A percentile compares a stretch with the other conserved stretches of the same genome.
phyloP scores from a whole-genome alignment of 1,140 invertebrate species.

The Palaemon carinicauda region DNA sequence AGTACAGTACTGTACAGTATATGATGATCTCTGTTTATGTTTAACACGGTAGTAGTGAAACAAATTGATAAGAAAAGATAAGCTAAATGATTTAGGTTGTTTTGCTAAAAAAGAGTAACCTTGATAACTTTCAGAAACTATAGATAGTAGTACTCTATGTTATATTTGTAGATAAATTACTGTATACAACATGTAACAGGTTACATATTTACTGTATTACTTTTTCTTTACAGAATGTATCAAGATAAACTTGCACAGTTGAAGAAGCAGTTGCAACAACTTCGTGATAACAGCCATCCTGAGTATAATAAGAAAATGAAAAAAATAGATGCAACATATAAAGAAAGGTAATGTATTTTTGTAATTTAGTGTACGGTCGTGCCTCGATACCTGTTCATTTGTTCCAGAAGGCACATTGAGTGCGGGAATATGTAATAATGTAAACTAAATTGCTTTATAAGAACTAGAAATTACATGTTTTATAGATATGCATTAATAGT shows the following conservation, averaged over 20 bases:
- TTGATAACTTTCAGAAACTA: neutral
- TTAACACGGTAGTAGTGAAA: no score
- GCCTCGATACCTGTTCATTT: no score
- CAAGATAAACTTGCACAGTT: conserved; percentile 89
- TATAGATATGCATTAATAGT: no score
- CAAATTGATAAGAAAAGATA: no score
- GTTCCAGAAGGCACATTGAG: no score
- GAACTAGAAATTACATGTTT: no score
- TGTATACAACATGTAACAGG: neutral
- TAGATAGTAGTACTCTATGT: neutral
- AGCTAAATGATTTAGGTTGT: no score
- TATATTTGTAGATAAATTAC: neutral
- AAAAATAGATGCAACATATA: conserved; percentile 82
- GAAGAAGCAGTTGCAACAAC: conserved; percentile 88
- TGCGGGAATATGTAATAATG: no score
- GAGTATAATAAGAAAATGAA: conserved; percentile 85
- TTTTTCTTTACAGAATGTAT: conserved; percentile 78
- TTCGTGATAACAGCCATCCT: conserved; percentile 85
- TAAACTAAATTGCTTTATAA: no score
- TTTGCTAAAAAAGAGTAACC: neutral
- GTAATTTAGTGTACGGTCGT: neutral
- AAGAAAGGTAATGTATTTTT: conserved; percentile 70
- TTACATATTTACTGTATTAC: no score
- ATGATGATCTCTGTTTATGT: no score
- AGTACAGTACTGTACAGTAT: no score